Evolutionary conservation across 2,888 invertebrate species (phyloP).

Genomic region (Gastracanthus pulcherrimus): DNA sequence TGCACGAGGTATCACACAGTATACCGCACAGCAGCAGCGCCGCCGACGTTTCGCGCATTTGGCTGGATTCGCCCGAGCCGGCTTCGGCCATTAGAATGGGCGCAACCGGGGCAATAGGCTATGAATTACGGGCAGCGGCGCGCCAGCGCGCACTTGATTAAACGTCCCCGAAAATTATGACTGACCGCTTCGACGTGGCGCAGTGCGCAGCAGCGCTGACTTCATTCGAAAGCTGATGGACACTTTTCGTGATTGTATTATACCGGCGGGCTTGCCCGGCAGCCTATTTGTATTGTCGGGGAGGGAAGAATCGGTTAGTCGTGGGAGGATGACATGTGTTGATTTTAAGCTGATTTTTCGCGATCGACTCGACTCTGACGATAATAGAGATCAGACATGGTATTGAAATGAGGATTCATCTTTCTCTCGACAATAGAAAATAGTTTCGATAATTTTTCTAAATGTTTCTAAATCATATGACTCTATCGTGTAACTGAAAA

Average conservation of each 20-base stretch:
- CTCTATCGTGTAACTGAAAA: too few species aligned
- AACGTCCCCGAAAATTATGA: conserved; percentile 68
- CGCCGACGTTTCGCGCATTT: background rate
- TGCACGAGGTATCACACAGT: background rate
- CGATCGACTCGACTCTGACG: too few species aligned
- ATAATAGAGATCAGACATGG: too few species aligned
- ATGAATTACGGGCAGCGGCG: conserved; percentile 56
- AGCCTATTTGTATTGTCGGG: background rate
- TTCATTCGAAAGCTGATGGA: conserved; percentile 44
- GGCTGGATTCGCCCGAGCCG: conserved; percentile 31
- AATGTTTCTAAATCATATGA: too few species aligned
- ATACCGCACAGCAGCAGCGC: background rate
- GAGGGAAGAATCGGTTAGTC: background rate
- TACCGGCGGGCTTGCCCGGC: background rate
- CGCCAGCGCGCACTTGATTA: conserved; percentile 64
- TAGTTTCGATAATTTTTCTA: too few species aligned
- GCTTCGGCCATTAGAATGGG: conserved; percentile 29
- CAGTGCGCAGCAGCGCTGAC: conserved; percentile 12
- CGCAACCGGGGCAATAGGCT: conserved; percentile 38
- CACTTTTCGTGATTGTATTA: conserved; percentile 16
- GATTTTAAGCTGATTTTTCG: background rate
- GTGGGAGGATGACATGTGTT: background rate
- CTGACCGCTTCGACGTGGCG: conserved; percentile 63
- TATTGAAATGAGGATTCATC: too few species aligned
- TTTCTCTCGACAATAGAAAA: too few species aligned